Conservation (phyloP, 2,888 invertebrate species). For the Phytoseiulus persimilis region DNA sequence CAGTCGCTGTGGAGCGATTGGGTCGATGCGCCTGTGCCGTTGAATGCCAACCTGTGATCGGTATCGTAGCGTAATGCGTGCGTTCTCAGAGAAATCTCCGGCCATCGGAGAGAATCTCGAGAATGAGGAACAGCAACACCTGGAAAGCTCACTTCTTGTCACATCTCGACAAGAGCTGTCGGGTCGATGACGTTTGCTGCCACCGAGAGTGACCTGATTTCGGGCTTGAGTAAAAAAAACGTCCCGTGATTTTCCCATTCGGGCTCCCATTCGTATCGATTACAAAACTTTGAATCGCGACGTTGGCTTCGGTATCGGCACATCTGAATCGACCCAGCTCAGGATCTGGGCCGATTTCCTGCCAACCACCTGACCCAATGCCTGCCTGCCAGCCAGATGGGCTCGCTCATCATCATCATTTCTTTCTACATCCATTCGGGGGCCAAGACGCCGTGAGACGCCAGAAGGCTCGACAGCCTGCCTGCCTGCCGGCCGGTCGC, state of each 20-base stretch:
- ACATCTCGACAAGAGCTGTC: background rate
- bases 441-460: constrained; percentile 5
- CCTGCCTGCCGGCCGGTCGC: constrained; percentile 24
- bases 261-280: background rate
- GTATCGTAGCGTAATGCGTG: background rate
- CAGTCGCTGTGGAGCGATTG: background rate
- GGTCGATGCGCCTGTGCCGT: background rate
- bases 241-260: background rate
- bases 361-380: background rate
- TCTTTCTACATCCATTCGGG: background rate
- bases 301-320: background rate
- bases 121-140: background rate
- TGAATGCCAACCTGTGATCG: background rate
- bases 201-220: background rate
- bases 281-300: background rate
- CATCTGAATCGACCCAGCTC: background rate
- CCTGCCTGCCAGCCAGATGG: background rate
- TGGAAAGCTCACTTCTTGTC: background rate
- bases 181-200: background rate
- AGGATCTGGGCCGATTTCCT: background rate
- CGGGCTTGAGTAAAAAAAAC: background rate
- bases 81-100: background rate
- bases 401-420: background rate
- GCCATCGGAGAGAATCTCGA: background rate
- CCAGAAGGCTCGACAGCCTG: background rate